Evolutionary conservation across 1,140 invertebrate genomes (phyloP), one percentile per base, ranked within the genome.

Genomic region (Brachystomella parvula): DNA sequence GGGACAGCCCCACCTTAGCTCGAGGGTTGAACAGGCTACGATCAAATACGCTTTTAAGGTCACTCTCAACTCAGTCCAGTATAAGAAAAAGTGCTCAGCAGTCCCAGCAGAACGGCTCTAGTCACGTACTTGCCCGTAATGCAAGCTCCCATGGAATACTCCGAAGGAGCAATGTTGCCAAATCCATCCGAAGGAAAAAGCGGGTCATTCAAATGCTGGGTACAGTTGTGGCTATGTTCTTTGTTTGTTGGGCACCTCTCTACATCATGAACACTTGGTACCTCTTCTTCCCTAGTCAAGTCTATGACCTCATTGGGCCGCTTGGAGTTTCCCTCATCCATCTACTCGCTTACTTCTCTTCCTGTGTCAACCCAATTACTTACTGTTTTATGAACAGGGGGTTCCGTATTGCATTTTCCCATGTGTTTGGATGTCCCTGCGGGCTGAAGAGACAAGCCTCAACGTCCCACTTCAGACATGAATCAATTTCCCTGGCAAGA

Each of bases 351-450:
- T 96, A 94, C 75, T 82, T 88, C 35, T 91, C 89, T 1, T 89
- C 87, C 0, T 95, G 91, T 75, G 90, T 89, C 76, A 95, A 96
- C 76, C 92, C 92, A 0, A 92, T 95, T 73, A 95, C 92, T 0
- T 95, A 94, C n/a, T n/a, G n/a, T n/a, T n/a, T n/a, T n/a, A n/a
- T n/a, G n/a, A n/a, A n/a, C n/a, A n/a, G n/a, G n/a, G 90, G 89
- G 74, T 96, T 95, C 75, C 80, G 92, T 28, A 85, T 88, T 62
- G 87, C 88, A 0, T 93, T 93, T 75, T 80, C 88, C 21, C 78
- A 82, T 33, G 82, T 88, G 0, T 88, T 92, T 75, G 82, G 85
- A 65, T 87, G 85, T 53, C 65, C 67, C 31, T 71, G 53, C 21
- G 53, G 53, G 26, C 19, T 56, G 9, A 6, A 24, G 21, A 6